Evolutionary conservation across 2,888 invertebrate species (phyloP).

Genomic region (Euzophera pinguis): DNA sequence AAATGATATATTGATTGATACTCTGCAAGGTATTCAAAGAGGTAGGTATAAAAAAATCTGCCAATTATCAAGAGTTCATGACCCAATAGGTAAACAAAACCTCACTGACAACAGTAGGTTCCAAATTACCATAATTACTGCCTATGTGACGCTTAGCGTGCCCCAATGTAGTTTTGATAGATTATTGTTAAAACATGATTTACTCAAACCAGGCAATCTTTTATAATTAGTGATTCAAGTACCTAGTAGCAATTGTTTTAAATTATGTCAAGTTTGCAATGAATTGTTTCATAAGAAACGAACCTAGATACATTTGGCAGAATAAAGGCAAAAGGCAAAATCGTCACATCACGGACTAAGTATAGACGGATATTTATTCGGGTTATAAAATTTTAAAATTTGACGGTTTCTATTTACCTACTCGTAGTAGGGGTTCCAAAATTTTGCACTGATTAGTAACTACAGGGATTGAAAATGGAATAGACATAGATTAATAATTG

Average conservation of each 20-base stretch:
- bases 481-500: no score
- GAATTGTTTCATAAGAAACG: background rate
- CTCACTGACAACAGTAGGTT: background rate
- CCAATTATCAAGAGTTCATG: no score
- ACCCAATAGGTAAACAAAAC: no score
- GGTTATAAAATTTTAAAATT: no score
- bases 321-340: background rate
- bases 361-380: no score
- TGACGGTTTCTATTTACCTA: no score
- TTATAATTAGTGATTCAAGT: background rate
- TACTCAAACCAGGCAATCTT: background rate
- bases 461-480: no score
- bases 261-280: conserved; percentile 1
- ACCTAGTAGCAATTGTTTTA: background rate
- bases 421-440: no score
- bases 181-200: conserved; percentile 5
- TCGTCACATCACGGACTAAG: background rate
- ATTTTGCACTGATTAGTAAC: no score
- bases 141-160: conserved; percentile 5
- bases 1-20: no score
- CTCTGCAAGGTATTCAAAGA: no score
- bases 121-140: background rate
- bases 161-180: background rate
- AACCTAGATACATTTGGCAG: background rate
- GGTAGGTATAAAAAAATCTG: no score